Percentiles rank a stretch among this genome's conserved stretches.
Conservation (phyloP, 2,888 invertebrate species). For the Mythimna loreyi region DNA sequence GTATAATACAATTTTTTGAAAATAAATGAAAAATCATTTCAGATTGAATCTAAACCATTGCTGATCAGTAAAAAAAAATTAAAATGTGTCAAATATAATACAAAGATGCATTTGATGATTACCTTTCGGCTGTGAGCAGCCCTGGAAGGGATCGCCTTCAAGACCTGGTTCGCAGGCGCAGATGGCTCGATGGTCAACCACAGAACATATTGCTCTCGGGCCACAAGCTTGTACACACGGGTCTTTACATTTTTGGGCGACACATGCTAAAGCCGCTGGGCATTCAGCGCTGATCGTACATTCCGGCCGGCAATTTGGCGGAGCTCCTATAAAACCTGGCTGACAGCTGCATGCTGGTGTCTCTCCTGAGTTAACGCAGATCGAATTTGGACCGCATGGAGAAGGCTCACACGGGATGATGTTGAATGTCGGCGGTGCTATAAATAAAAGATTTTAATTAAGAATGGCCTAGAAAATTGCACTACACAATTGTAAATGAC, state of each 20-base stretch:
- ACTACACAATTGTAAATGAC: not conserved
- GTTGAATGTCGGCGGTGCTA: slow-evolving; percentile 73
- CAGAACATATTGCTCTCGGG: slow-evolving; percentile 89
- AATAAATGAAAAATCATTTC: slow-evolving; percentile 11
- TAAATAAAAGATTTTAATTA: slow-evolving; percentile 50
- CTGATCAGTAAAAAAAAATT: slow-evolving; percentile 43
- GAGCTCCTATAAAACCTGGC: slow-evolving; percentile 91
- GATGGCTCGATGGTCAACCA: slow-evolving; percentile 92
- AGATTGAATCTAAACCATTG: slow-evolving; percentile 16
- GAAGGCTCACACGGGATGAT: slow-evolving; percentile 92
- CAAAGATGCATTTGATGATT: slow-evolving; percentile 61
- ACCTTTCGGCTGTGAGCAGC: slow-evolving; percentile 87
- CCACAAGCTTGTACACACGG: slow-evolving; percentile 93
- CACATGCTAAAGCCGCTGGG: slow-evolving; percentile 92
- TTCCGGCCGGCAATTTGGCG: slow-evolving; percentile 93
- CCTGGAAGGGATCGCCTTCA: slow-evolving; percentile 92
- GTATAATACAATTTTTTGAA: slow-evolving; percentile 15
- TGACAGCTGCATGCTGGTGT: slow-evolving; percentile 92
- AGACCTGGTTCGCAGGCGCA: slow-evolving; percentile 92
- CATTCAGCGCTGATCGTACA: slow-evolving; percentile 94
- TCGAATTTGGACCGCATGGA: slow-evolving; percentile 92
- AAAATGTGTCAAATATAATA: slow-evolving; percentile 42
- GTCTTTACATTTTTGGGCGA: slow-evolving; percentile 91
- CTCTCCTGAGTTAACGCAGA: slow-evolving; percentile 91
- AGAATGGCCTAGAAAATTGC: not conserved